Base-by-base conservation (phyloP, 1,140 invertebrate genomes). In the Fopius arisanus region DNA sequence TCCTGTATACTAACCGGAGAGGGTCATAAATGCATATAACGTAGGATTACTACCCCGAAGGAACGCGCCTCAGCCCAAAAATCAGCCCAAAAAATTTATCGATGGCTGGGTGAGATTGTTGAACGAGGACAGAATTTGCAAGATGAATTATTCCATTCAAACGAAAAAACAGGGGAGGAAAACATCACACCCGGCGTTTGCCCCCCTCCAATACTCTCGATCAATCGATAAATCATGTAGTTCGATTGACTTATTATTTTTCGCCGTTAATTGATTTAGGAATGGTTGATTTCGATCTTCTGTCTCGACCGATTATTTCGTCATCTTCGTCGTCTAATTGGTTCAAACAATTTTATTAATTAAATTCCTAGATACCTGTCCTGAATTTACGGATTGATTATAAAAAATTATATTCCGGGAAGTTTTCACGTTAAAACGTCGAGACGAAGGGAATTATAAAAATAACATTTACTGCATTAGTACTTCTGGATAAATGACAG, bases 1-100 rank as follows among this genome's bases (percentile, higher is more conserved):
- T 66, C 28, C 33, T n/a, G 43, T 59, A 65, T 73, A 33, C 26
- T 65, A 63, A 63, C 63, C 69, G 14, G 16, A 37, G 79, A 85
- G 85, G 84, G 82, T 85, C 84, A 83, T 84, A 83, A 86, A 86
- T 81, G 81, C 82, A 81, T 80, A 82, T 79, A 65, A 65, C 62
- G 28, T n/a, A 65, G 81, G 82, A 84, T 84, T 84, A 84, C 84
- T 80, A 80, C 73, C 69, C 68, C 68, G 67, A 51, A 59, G 66
- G 68, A 63, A 69, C 43, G 69, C 37, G 26, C 62, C 51, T 43
- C 23, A 74, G 65, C 33, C 48, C 23, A 12, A 59, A 59, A 59
- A 59, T 59, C 54, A 59, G 54, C 23, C 54, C 54, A 59, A 59
- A 73, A 62, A 31, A 29, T 40, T 41, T n/a, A n/a, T n/a, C 26